Percentiles rank a stretch among this genome's conserved stretches.
Evolutionary conservation across 2,888 invertebrate species (phyloP).

Genomic region (Drosophila nigricruria): DNA sequence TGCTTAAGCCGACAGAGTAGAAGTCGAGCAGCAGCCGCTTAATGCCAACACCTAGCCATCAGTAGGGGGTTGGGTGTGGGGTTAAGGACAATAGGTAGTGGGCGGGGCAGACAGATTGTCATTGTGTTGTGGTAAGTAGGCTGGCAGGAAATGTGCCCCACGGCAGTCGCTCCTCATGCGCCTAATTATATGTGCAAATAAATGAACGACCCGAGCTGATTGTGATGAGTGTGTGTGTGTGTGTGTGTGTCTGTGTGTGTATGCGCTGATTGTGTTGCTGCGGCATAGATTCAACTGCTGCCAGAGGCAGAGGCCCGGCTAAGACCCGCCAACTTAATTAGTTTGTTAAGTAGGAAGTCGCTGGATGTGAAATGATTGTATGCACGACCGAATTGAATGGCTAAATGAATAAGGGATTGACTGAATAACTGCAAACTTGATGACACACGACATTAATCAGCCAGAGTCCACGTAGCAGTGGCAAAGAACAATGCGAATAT

Average conservation of each 20-base stretch:
- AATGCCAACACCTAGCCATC: constrained; percentile 30
- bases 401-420: constrained; percentile 19
- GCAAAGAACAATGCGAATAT: constrained; percentile 7
- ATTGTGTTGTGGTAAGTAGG: constrained; percentile 34
- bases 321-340: constrained; percentile 58
- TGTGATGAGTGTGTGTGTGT: constrained; percentile 55
- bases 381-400: constrained; percentile 31
- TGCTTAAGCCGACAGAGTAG: constrained; percentile 18
- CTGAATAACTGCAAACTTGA: constrained; percentile 3
- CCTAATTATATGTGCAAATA: constrained; percentile 82
- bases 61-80: not conserved
- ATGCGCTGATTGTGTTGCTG: constrained; percentile 36
- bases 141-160: constrained; percentile 65
- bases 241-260: constrained; percentile 2
- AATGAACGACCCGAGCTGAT: constrained; percentile 72
- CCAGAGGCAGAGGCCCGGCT: constrained; percentile 28
- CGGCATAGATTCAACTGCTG: constrained; percentile 44
- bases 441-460: constrained; percentile 23
- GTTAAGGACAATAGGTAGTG: not conserved
- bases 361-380: constrained; percentile 41
- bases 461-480: not conserved
- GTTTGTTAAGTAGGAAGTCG: constrained; percentile 60
- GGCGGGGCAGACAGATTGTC: constrained; percentile 16
- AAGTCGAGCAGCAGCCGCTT: constrained; percentile 13
- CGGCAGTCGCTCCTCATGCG: constrained; percentile 66